Evolutionary conservation across 2,888 invertebrate genomes (phyloP).

Genomic region (Sphaerophoria rueppellii): DNA sequence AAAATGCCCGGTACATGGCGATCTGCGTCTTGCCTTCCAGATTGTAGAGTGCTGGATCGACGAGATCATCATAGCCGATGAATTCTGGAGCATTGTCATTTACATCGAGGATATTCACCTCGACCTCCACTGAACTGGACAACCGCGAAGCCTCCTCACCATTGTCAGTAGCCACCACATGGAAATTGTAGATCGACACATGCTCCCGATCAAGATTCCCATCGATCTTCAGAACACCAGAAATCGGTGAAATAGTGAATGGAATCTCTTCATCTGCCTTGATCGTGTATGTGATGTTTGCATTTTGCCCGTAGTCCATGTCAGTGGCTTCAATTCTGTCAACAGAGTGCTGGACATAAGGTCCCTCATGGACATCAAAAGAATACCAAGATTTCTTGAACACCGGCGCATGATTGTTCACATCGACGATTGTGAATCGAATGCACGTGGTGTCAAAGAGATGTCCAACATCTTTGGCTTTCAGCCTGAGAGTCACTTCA

Average conservation of each 20-base stretch:
- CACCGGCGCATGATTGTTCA: slow-evolving; percentile 92
- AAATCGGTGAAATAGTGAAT: slow-evolving; percentile 87
- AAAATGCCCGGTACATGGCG: slow-evolving; percentile 89
- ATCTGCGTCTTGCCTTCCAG: slow-evolving; percentile 78
- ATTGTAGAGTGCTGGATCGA: slow-evolving; percentile 41
- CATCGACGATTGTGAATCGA: slow-evolving; percentile 88
- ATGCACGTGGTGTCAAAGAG: slow-evolving; percentile 88
- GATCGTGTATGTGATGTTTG: slow-evolving; percentile 89
- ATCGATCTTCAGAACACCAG: slow-evolving; percentile 88
- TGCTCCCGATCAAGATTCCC: slow-evolving; percentile 91
- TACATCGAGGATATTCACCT: slow-evolving; percentile 90
- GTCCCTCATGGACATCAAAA: slow-evolving; percentile 91
- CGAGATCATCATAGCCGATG: slow-evolving; percentile 87
- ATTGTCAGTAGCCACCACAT: slow-evolving; percentile 89
- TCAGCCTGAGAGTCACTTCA: slow-evolving; percentile 89
- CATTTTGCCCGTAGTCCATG: slow-evolving; percentile 90
- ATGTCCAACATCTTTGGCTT: slow-evolving; percentile 90
- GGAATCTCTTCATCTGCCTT: slow-evolving; percentile 84
- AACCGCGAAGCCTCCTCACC: slow-evolving; percentile 85
- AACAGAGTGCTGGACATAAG: slow-evolving; percentile 87
- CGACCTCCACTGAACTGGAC: slow-evolving; percentile 89
- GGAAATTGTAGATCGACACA: slow-evolving; percentile 87
- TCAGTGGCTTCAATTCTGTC: slow-evolving; percentile 91
- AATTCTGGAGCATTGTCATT: slow-evolving; percentile 93
- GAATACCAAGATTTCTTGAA: slow-evolving; percentile 92